Base-by-base conservation (phyloP, 2,888 invertebrate genomes). In the Oscheius onirici region DNA sequence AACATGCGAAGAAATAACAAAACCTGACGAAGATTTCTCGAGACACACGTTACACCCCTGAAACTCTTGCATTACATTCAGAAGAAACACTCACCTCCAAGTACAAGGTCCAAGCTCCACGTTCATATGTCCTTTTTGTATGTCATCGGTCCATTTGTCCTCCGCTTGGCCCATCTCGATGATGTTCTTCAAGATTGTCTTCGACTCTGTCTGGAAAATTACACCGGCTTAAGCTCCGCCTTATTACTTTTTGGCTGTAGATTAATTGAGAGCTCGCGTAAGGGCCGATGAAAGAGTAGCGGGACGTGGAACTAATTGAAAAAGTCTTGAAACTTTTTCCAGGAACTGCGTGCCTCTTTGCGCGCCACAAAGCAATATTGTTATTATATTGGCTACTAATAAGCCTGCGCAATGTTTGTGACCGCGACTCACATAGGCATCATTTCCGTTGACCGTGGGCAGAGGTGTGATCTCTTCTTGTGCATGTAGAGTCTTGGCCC, bases 31-130 rank as follows among this genome's bases (percentile, higher is more conserved):
- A 84, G 76, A 11, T 73, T 77, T 22, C 79, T 77, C 15, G 81
- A 81, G 15, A 81, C 77, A 61, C 80, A 79, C 40, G 78, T 78
- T 1, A 80, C 77, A 22, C 79, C 75, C 66, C 81, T 81, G 74
- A 44, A 76, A 40, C 15, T 15, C 22, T 17, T 26, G 2, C 24
- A 15, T 55, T 55, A 10, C 0, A 5, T 40, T 6, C 5, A 57
- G n/a, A n/a, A 40, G 3, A 41, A 49, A 10, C 10, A 41, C 66
- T 40, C 11, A 79, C 79, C 79, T 75, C 79, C 79, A 79, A 24
- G 79, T 73, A 55, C 79, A 79, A 68, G 77, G 75, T 41, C 73
- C 72, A 40, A 73, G 60, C 71, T 72, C 49, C 28, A 46, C 43
- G 34, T 58, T 26, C 66, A 51, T 15, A 57, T 68, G 44, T 8